Base-by-base conservation (phyloP, 53 echinoderm and acorn worm genomes). In the Mesocentrotus franciscanus region DNA sequence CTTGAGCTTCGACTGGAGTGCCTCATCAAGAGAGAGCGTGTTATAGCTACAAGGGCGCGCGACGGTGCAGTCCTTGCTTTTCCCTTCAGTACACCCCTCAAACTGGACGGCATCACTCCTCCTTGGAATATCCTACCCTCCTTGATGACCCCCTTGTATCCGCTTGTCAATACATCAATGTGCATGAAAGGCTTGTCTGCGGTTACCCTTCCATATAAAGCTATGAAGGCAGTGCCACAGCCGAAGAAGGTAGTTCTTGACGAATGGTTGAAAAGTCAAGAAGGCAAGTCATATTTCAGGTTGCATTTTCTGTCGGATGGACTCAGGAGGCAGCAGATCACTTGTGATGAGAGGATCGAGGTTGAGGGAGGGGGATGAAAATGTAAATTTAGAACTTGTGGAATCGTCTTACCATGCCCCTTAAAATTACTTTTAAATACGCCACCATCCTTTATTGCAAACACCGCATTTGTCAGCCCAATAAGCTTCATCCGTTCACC, bases 101-200 rank as follows among this genome's bases (percentile, higher is more conserved):
- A 35, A 35, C 64, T 92, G 76, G 93, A 92, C 8, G 17, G n/a
- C 20, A 76, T 61, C 7, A 33, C 30, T 4, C 94, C 83, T 58
- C 11, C 36, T 34, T 94, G 79, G 79, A 81, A 42, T 34, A 60
- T 0, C 27, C 3, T 94, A 14, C 93, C 83, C 17, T 33, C 58
- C 18, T 59, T 96, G 24, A 85, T 97, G 27, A 95, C 93, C 0
- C 95, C 96, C 0, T 56, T 98, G 81, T 98, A 96, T 71, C 95
- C 96, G 3, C 81, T 95, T 15, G 85, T 98, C 32, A 98, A 98
- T 76, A 66, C 96, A 35, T 92, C 98, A 1, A 97, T 97, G 97
- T 95, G 93, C 18, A 30, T 95, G 24, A 64, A 22, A 17, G 97
- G 96, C 58, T 60, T 96, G 7, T 96, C 97, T n/a, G 72, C 96